A percentile compares a stretch with the other conserved stretches of the same genome.
Conservation (phyloP, 2,888 invertebrate species). For the Peribatodes rhomboidaria region DNA sequence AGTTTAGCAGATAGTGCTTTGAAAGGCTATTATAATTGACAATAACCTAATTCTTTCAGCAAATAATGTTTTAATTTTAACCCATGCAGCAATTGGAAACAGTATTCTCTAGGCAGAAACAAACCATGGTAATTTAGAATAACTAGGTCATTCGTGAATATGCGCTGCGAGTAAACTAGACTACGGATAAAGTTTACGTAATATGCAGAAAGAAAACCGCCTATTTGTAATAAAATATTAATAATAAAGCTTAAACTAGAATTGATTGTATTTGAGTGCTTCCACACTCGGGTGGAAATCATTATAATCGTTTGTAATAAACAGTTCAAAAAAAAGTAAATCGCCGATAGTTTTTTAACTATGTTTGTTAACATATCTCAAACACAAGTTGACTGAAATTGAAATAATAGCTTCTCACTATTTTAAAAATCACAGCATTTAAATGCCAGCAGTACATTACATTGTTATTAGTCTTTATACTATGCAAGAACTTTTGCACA, state of each 20-base stretch:
- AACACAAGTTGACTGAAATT: too few species aligned
- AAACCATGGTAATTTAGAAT: slow-evolving; percentile 33
- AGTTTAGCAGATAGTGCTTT: background rate
- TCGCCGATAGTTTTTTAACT: too few species aligned
- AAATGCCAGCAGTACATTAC: background rate
- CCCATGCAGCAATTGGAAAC: slow-evolving; percentile 39
- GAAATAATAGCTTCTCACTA: too few species aligned
- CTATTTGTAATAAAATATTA: background rate
- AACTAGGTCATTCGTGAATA: slow-evolving; percentile 37
- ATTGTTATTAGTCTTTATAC: too few species aligned
- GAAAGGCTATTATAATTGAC: background rate
- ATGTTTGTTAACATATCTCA: too few species aligned
- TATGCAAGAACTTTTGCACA: background rate
- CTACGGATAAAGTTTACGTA: background rate
- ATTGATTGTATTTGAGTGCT: background rate
- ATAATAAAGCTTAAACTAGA: background rate
- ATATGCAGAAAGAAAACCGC: background rate
- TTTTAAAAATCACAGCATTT: too few species aligned
- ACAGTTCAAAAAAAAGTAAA: too few species aligned
- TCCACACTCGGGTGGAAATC: too few species aligned
- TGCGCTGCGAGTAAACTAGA: background rate
- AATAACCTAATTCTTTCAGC: slow-evolving; percentile 23
- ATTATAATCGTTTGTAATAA: background rate
- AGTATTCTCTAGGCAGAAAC: slow-evolving; percentile 31
- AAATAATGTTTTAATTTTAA: slow-evolving; percentile 19